phyloP scores from a whole-genome alignment of 2,113 vertebrate genomes.

The Macroglossus sobrinus region DNA sequence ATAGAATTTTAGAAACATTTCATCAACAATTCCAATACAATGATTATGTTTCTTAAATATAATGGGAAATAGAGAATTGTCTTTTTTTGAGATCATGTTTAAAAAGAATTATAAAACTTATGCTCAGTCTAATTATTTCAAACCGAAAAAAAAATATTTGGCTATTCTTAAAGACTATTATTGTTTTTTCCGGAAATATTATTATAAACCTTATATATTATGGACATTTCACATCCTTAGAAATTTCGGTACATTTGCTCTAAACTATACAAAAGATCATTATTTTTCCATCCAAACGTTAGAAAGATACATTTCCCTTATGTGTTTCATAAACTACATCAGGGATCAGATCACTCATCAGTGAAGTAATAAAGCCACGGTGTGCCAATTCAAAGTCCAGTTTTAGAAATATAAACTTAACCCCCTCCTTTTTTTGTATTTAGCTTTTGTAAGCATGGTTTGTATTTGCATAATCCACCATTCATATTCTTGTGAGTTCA shows the following conservation, averaged over 20 bases:
- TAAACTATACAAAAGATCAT: slow-evolving; percentile 78
- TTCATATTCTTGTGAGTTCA: slow-evolving; percentile 80
- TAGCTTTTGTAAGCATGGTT: slow-evolving; percentile 77
- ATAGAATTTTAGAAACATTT: slow-evolving; percentile 83
- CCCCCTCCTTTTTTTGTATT: slow-evolving; percentile 60
- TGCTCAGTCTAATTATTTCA: slow-evolving; percentile 63
- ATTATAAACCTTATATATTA: slow-evolving; percentile 64
- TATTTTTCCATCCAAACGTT: slow-evolving; percentile 81
- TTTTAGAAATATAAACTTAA: slow-evolving; percentile 79
- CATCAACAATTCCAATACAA: slow-evolving; percentile 79
- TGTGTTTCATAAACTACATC: slow-evolving; percentile 75
- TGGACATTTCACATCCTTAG: slow-evolving; percentile 73
- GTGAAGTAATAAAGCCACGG: slow-evolving; percentile 69
- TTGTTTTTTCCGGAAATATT: slow-evolving; percentile 53
- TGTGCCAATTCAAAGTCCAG: slow-evolving; percentile 75
- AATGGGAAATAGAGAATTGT: slow-evolving; percentile 75
- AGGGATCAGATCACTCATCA: slow-evolving; percentile 76
- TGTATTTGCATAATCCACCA: slow-evolving; percentile 81
- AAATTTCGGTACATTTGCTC: slow-evolving; percentile 79
- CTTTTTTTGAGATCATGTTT: slow-evolving; percentile 78
- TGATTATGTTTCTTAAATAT: slow-evolving; percentile 81
- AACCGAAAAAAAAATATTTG: slow-evolving; percentile 75
- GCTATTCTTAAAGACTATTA: slow-evolving; percentile 52
- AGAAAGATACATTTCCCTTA: slow-evolving; percentile 81
- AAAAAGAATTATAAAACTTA: slow-evolving; percentile 77